Evolutionary conservation across 2,797 vertebrate species (phyloP).

Genomic region (Gallirallus australis): DNA sequence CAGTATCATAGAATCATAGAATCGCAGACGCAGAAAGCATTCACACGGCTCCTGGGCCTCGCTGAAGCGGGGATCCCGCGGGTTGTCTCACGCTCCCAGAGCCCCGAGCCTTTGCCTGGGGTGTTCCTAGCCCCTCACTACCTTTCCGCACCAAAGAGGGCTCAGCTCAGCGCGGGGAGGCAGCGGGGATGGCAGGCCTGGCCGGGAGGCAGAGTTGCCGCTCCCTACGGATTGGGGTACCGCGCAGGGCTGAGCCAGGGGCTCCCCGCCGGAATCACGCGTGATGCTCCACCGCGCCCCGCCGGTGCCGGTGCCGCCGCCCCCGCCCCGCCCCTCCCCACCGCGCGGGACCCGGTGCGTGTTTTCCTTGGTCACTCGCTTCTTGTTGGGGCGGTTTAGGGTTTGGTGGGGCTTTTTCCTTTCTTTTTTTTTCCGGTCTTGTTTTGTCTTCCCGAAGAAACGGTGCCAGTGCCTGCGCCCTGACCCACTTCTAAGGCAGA

Average conservation of each 20-base stretch:
- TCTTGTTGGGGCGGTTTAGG: neutral
- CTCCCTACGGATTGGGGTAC: too few species aligned
- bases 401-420: neutral
- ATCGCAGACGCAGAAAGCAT: neutral
- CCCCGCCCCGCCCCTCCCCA: neutral
- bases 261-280: neutral
- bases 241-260: neutral
- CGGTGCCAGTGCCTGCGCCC: neutral
- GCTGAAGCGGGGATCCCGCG: neutral
- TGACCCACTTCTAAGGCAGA: slow-evolving; percentile 41
- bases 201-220: neutral
- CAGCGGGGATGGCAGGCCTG: neutral
- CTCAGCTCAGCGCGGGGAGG: accelerated
- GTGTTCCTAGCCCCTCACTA: neutral
- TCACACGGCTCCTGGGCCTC: neutral
- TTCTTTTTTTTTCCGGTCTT: neutral
- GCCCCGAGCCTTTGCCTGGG: neutral
- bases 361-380: neutral
- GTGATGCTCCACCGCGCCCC: neutral
- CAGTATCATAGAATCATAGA: neutral
- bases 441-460: neutral
- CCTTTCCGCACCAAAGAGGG: neutral
- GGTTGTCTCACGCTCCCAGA: neutral
- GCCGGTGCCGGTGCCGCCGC: neutral
- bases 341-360: accelerated